Evolutionary conservation across 2,888 invertebrate genomes (phyloP).

Genomic region (Dione vanillae): DNA sequence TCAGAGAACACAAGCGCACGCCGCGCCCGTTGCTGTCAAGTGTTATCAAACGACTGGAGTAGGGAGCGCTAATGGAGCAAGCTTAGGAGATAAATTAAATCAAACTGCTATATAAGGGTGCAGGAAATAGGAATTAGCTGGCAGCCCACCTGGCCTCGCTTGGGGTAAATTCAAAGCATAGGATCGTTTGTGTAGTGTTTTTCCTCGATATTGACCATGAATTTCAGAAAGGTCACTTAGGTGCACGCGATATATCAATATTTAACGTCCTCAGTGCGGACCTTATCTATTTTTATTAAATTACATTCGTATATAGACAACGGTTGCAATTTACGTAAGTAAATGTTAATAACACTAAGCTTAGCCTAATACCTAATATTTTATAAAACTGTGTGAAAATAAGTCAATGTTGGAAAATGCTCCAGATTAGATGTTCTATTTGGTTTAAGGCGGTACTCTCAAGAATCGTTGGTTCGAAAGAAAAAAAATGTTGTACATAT

Average conservation of each 20-base stretch:
- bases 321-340: too few species aligned
- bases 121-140: constrained; percentile 73
- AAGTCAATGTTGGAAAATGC: too few species aligned
- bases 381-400: too few species aligned
- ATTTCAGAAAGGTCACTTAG: constrained; percentile 33
- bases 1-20: constrained; percentile 54
- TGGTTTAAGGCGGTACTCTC: too few species aligned
- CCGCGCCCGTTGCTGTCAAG: constrained; percentile 63
- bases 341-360: too few species aligned
- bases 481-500: too few species aligned
- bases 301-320: too few species aligned
- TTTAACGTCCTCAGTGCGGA: constrained; percentile 18
- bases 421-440: too few species aligned
- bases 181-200: constrained; percentile 29
- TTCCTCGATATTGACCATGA: constrained; percentile 37
- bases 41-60: constrained; percentile 64
- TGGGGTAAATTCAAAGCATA: constrained; percentile 47
- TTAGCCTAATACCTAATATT: too few species aligned
- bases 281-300: constrained; percentile 9
- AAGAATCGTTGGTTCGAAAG: too few species aligned
- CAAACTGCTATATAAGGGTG: constrained; percentile 71
- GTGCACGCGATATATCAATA: constrained; percentile 26
- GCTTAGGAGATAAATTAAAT: constrained; percentile 77
- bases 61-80: constrained; percentile 75
- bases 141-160: constrained; percentile 50